Conservation (phyloP, 2,113 vertebrate genomes). For the Eolophus roseicapilla region DNA sequence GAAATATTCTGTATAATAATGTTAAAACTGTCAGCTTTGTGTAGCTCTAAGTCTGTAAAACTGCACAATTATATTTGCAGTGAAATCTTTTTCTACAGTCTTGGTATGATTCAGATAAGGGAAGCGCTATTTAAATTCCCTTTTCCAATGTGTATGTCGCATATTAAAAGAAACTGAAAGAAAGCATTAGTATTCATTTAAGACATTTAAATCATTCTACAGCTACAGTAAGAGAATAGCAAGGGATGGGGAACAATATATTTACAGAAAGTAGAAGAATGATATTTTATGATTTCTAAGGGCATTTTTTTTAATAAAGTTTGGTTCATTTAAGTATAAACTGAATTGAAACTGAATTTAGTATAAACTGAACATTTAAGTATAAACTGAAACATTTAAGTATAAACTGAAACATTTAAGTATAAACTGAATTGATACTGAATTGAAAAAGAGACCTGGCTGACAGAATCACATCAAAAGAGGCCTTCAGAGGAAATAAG, state of each 20-base stretch:
- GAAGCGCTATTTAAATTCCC: neutral
- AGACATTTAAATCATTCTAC: neutral
- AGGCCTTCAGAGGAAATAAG: neutral
- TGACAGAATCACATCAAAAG: neutral
- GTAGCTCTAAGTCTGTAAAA: neutral
- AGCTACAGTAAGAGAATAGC: neutral
- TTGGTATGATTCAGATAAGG: neutral
- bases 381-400: neutral
- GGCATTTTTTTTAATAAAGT: neutral
- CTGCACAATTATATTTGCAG: neutral
- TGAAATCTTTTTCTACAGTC: neutral
- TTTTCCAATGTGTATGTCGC: neutral
- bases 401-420: neutral
- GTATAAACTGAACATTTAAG: neutral
- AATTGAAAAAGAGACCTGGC: neutral
- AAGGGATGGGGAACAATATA: neutral
- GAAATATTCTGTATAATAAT: neutral
- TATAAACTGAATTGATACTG: neutral
- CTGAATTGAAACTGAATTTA: too few relatives aligned
- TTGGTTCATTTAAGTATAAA: neutral
- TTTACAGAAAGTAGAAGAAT: neutral
- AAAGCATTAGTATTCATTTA: neutral
- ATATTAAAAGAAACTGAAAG: neutral
- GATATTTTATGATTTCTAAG: neutral
- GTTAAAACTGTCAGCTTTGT: neutral